phyloP scores from a whole-genome alignment of 1,140 invertebrate species.

The Drosophila aff. region DNA sequence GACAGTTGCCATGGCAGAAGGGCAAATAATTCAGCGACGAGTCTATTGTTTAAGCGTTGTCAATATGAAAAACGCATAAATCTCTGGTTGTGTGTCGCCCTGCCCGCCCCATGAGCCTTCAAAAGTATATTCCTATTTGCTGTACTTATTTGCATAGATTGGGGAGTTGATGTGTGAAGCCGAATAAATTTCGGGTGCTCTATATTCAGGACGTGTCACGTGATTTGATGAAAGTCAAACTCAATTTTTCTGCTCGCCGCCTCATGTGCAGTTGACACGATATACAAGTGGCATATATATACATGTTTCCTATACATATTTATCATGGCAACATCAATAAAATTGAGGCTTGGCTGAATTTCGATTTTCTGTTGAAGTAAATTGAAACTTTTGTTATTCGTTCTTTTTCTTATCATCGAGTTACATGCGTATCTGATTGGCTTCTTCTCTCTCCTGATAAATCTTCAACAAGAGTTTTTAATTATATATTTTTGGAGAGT shows the following conservation, averaged over 20 bases:
- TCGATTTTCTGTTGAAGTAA: constrained; percentile 34
- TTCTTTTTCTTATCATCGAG: constrained; percentile 50
- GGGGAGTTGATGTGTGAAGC: constrained; percentile 47
- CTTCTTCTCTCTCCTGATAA: constrained; percentile 31
- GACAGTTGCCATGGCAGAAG: constrained; percentile 60
- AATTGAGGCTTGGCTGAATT: constrained; percentile 53
- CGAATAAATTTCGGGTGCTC: constrained; percentile 59
- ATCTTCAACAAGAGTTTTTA: constrained; percentile 66
- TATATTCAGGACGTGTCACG: constrained; percentile 64
- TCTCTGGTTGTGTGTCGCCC: constrained; percentile 28
- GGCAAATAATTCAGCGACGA: constrained; percentile 26
- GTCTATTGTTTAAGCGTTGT: constrained; percentile 74
- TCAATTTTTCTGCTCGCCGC: constrained; percentile 53
- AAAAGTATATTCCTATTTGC: constrained; percentile 57
- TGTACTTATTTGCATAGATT: constrained; percentile 77
- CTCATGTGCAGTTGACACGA: constrained; percentile 63
- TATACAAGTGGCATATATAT: not conserved
- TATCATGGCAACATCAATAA: constrained; percentile 70
- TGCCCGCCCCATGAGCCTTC: not conserved
- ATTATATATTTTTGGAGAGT: constrained; percentile 57
- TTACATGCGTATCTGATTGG: constrained; percentile 49
- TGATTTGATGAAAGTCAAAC: constrained; percentile 65
- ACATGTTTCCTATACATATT: constrained; percentile 41
- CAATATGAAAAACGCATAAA: constrained; percentile 76
- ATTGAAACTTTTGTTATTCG: constrained; percentile 39